Percentiles rank a stretch among this genome's conserved stretches.
phyloP scores from a whole-genome alignment of 2,797 vertebrate genomes.

The Emys orbicularis region DNA sequence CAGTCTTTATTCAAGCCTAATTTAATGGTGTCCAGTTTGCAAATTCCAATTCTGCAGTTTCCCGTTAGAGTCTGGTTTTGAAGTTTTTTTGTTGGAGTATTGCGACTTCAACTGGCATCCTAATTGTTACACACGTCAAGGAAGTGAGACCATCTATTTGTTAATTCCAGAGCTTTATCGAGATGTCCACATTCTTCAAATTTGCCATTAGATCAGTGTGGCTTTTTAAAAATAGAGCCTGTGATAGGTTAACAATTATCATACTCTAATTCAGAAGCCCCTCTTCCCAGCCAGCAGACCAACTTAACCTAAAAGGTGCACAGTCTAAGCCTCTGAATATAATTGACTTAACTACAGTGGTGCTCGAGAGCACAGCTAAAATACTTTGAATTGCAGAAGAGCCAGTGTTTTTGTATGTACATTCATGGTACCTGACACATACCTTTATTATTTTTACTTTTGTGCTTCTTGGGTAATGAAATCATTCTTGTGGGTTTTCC shows the following conservation, averaged over 20 bases:
- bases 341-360: rapidly evolving
- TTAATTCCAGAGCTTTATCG: not conserved
- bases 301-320: not conserved
- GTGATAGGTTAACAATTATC: not conserved
- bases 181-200: not conserved
- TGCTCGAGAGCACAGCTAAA: not conserved
- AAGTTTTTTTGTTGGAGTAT: no score
- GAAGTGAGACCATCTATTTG: not conserved
- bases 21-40: no score
- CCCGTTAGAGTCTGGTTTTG: no score
- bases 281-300: no score
- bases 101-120: not conserved
- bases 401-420: not conserved
- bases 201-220: not conserved
- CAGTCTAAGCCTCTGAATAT: not conserved
- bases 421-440: not conserved
- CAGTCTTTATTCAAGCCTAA: no score
- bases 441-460: not conserved
- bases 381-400: not conserved
- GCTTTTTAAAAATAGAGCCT: not conserved
- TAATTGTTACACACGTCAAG: rapidly evolving
- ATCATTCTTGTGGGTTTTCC: rapidly evolving
- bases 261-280: not conserved
- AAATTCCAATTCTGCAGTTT: no score
- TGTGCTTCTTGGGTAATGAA: not conserved